Conservation (phyloP, 2,113 vertebrate genomes). For the Sinocyclocheilus maitianheensis region DNA sequence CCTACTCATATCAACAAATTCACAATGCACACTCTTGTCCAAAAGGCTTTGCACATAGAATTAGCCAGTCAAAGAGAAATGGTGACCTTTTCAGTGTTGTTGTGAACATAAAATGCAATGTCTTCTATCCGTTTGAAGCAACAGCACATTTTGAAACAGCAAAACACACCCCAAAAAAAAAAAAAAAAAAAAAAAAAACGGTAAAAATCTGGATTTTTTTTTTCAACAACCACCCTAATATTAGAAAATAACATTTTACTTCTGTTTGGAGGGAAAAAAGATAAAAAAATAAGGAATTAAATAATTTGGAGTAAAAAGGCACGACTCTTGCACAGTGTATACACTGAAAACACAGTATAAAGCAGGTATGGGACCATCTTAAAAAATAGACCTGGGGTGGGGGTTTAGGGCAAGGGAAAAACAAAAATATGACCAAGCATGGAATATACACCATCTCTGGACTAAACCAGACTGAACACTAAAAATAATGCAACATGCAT, state of each 20-base stretch:
- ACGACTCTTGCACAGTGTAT: conserved; percentile 95
- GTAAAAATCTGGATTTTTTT: conserved; percentile 43
- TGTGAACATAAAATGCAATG: conserved; percentile 9
- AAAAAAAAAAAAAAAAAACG: conserved; percentile 2
- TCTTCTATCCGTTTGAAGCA: conserved; percentile 14
- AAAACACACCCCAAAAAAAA: conserved; percentile 30
- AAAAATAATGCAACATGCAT: conserved; percentile 79
- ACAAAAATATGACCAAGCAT: conserved; percentile 49
- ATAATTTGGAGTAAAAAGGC: conserved; percentile 88
- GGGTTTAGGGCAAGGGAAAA: conserved; percentile 28
- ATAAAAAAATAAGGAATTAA: conserved; percentile 83
- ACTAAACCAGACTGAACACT: conserved; percentile 63
- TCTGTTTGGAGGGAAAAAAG: conserved; percentile 69
- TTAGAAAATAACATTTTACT: conserved; percentile 73
- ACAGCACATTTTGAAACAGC: conserved; percentile 19
- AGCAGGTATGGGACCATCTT: conserved; percentile 75
- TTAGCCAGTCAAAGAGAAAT: conserved; percentile 47
- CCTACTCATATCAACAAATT: no score
- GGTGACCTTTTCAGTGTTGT: conserved; percentile 29
- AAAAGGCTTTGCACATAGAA: no score
- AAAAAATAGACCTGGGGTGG: conserved; percentile 64
- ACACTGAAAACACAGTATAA: conserved; percentile 80
- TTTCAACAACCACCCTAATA: conserved; percentile 63
- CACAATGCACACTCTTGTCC: no score
- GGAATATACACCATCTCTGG: conserved; percentile 62